A percentile compares a stretch with the other conserved stretches of the same genome.
phyloP scores from a whole-genome alignment of 2,888 invertebrate genomes.

The Aethes cnicana region DNA sequence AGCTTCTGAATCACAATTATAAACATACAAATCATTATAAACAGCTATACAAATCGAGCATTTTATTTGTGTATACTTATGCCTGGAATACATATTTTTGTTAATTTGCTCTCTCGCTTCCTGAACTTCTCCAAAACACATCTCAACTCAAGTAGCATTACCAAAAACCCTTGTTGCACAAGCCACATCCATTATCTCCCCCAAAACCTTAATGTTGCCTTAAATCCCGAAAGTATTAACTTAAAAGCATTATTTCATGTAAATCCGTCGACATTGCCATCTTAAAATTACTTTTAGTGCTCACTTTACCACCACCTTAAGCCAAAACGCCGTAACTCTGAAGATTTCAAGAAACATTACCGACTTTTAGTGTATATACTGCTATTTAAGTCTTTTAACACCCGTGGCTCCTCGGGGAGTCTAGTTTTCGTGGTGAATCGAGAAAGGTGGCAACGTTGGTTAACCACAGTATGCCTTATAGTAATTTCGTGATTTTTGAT shows the following conservation, averaged over 20 bases:
- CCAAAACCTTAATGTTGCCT: constrained; percentile 22
- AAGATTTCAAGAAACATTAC: too few species aligned
- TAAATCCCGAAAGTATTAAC: constrained; percentile 32
- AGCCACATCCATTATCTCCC: constrained; percentile 23
- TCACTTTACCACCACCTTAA: too few species aligned
- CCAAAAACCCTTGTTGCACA: not conserved
- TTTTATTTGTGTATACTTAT: too few species aligned
- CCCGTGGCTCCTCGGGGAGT: constrained; percentile 1
- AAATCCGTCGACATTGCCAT: constrained; percentile 34
- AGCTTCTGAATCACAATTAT: too few species aligned
- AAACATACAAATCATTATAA: too few species aligned
- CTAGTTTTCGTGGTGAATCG: not conserved
- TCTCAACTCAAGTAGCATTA: not conserved
- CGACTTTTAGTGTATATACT: too few species aligned
- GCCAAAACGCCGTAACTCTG: too few species aligned
- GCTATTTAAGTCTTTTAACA: not conserved
- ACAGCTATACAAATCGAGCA: too few species aligned
- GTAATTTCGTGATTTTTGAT: constrained; percentile 26
- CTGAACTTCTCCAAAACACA: not conserved
- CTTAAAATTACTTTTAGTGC: constrained; percentile 42
- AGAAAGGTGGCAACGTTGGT: constrained; percentile 11
- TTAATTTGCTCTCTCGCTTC: too few species aligned
- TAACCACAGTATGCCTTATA: constrained; percentile 15
- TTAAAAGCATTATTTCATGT: constrained; percentile 31
- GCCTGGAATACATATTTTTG: too few species aligned